Conservation (phyloP, 2,888 invertebrate species). For the Drepanosiphum platanoidis region DNA sequence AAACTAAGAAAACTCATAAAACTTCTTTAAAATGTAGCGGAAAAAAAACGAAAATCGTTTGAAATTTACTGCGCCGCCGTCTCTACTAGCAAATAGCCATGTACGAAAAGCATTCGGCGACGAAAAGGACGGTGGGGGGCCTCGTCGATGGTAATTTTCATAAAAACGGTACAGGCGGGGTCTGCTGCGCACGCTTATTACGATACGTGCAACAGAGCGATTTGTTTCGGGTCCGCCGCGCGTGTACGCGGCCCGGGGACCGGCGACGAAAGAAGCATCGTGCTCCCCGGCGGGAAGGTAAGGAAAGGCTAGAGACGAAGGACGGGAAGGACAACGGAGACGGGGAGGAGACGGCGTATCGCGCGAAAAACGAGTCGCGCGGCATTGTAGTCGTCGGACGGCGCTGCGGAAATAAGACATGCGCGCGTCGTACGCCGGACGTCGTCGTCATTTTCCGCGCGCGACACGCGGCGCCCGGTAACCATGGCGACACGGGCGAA, state of each 20-base stretch:
- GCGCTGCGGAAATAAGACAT: conserved; percentile 22
- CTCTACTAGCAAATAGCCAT: too few relatives aligned
- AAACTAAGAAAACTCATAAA: too few relatives aligned
- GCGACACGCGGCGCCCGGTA: conserved; percentile 12
- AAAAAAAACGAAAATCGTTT: too few relatives aligned
- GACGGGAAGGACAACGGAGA: not conserved
- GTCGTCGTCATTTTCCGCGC: conserved; percentile 52
- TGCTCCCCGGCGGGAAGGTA: too few relatives aligned
- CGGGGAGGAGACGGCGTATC: not conserved
- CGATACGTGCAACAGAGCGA: conserved; percentile 21
- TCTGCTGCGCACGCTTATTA: too few relatives aligned
- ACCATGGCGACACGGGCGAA: conserved; percentile 41
- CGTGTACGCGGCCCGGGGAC: not conserved
- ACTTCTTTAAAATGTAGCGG: too few relatives aligned
- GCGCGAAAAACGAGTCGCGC: conserved; percentile 31
- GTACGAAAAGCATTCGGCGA: too few relatives aligned
- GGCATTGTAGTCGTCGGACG: not conserved
- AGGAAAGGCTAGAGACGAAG: not conserved
- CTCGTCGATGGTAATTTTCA: too few relatives aligned
- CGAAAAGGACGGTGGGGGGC: too few relatives aligned
- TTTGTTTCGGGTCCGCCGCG: not conserved
- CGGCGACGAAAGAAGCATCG: not conserved
- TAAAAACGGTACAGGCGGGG: too few relatives aligned
- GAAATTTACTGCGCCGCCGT: too few relatives aligned
- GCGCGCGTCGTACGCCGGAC: conserved; percentile 49